phyloP scores from a whole-genome alignment of 2,113 vertebrate genomes.

The Percina caprodes region DNA sequence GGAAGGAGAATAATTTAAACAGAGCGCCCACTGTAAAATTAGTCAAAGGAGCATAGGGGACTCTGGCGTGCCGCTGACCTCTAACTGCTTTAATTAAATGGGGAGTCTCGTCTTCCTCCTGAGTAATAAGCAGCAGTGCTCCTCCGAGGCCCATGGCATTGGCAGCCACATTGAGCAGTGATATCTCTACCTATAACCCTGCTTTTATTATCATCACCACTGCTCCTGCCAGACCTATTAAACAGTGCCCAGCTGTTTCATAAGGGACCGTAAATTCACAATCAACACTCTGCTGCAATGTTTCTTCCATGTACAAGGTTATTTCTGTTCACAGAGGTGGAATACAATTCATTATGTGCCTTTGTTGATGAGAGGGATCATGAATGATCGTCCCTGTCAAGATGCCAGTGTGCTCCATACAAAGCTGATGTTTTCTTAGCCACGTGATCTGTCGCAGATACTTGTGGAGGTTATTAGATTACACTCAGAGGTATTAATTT shows the following conservation, averaged over 20 bases:
- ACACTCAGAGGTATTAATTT: slow-evolving; percentile 56
- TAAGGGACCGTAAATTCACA: slow-evolving; percentile 19
- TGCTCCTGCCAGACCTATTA: slow-evolving; percentile 28
- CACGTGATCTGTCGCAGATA: slow-evolving; percentile 21
- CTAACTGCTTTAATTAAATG: slow-evolving; percentile 79
- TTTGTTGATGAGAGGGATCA: slow-evolving; percentile 42
- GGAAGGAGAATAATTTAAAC: slow-evolving; percentile 66
- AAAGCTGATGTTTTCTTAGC: slow-evolving; percentile 38
- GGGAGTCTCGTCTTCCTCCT: slow-evolving; percentile 72
- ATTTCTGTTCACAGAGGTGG: slow-evolving; percentile 33
- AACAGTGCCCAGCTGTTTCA: slow-evolving; percentile 42
- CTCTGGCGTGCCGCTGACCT: slow-evolving; percentile 73
- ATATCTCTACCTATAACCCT: slow-evolving; percentile 62
- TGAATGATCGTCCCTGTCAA: slow-evolving; percentile 46
- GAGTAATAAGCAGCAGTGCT: slow-evolving; percentile 71
- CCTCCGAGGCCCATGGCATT: slow-evolving; percentile 51
- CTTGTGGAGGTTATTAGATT: slow-evolving; percentile 47
- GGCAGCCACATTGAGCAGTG: slow-evolving; percentile 48
- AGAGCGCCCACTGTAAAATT: slow-evolving; percentile 65
- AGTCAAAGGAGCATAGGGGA: slow-evolving; percentile 67
- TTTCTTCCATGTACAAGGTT: slow-evolving; percentile 37
- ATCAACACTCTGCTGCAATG: slow-evolving; percentile 35
- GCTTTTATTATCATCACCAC: slow-evolving; percentile 56
- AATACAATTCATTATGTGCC: slow-evolving; percentile 37
- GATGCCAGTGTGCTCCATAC: slow-evolving; percentile 42